These are phyloP conservation scores for Aphelenchoides besseyi DNA, from an alignment of 1,140 invertebrate species.

Conservation along the genomic window DNA sequence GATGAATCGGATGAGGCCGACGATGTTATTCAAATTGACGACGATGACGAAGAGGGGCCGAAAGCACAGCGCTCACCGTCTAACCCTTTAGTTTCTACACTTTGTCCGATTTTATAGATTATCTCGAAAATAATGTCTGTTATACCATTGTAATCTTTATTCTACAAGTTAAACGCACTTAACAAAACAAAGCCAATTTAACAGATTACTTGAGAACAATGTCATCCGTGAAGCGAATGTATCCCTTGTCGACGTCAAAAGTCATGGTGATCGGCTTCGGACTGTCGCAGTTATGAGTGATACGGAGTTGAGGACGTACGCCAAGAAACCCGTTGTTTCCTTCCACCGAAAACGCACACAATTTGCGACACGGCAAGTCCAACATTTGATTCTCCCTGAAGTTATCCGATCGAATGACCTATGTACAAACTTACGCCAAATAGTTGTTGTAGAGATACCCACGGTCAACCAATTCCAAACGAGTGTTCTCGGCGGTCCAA, in stretches of 20 bases:
- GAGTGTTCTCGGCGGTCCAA: neutral
- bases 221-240: neutral
- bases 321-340: neutral
- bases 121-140: too few species aligned
- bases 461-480: neutral
- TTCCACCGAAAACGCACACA: neutral
- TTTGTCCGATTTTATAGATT: too few species aligned
- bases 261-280: neutral
- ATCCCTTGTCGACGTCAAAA: neutral
- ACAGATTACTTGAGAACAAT: too few species aligned
- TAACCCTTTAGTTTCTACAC: neutral
- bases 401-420: neutral
- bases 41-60: neutral
- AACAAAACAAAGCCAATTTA: too few species aligned
- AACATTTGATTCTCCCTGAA: neutral
- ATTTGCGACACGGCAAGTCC: neutral
- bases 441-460: neutral
- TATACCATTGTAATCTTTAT: neutral
- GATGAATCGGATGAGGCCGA: neutral
- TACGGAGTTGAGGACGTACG: neutral
- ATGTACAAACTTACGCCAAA: neutral
- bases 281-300: neutral
- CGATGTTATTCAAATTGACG: neutral
- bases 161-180: neutral
- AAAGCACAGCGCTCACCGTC: neutral